Evolutionary conservation across 1,140 invertebrate genomes (phyloP).

Genomic region (Aphaenogaster floridana): DNA sequence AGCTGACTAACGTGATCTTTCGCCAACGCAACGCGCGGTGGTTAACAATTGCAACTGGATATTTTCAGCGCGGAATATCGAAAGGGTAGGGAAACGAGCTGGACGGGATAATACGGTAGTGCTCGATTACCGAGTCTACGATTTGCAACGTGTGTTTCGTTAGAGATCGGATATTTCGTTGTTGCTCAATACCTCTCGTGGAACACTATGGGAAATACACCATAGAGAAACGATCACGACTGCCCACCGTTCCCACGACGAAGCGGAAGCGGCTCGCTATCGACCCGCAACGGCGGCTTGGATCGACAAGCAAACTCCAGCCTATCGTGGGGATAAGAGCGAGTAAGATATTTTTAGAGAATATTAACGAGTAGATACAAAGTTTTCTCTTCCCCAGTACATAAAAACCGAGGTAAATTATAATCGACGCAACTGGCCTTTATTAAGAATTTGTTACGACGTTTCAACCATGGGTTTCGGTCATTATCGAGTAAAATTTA

Average conservation of each 20-base stretch:
- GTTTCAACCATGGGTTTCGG: no score
- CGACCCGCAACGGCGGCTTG: slow-evolving; percentile 4
- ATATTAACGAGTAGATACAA: background rate
- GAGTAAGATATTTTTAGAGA: background rate
- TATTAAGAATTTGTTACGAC: no score
- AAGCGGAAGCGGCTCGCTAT: slow-evolving; percentile 37
- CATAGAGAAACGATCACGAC: slow-evolving; percentile 31
- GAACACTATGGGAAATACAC: slow-evolving; percentile 37
- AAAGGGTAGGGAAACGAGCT: background rate
- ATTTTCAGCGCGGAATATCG: background rate
- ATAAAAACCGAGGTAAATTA: no score
- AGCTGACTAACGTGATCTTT: background rate
- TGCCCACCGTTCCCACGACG: slow-evolving; percentile 35
- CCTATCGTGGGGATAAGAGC: background rate
- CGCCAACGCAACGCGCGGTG: background rate
- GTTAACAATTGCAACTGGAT: background rate
- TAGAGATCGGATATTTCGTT: background rate
- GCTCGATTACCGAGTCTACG: background rate
- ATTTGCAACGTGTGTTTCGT: background rate
- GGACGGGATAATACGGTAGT: background rate
- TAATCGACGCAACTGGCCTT: no score
- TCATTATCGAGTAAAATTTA: no score
- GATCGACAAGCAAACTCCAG: background rate
- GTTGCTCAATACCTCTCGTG: slow-evolving; percentile 10
- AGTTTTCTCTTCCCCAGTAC: no score